Evolutionary conservation across 2,797 vertebrate genomes (phyloP), one percentile per base, ranked within the genome.

Genomic region (Tolypeutes matacus): DNA sequence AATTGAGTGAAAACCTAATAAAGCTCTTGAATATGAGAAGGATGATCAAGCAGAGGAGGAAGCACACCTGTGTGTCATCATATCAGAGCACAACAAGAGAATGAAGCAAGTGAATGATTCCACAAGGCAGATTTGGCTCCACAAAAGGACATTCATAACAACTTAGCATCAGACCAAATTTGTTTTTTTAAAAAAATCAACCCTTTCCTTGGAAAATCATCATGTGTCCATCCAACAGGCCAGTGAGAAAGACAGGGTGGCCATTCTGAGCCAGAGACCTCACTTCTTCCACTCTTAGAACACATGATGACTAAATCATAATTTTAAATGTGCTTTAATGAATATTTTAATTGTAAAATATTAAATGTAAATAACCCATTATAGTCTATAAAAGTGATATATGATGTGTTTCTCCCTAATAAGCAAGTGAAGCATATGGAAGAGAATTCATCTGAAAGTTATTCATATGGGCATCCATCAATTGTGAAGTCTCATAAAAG

Each of bases 401-500:
- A 42, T 21, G 21, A 62, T 21, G 34, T 12, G 17, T 14, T 85
- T n/a, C 58, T 80, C n/a, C 27, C 42, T 82, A 51, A 4, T 17
- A 73, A 82, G 34, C 60, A 84, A 95, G 82, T 56, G 84, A 93
- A 94, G 89, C 5, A 1, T 3, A 77, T 2, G 0, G 13, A 93
- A 81, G 7, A 89, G 89, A 96, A 72, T 72, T 60, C 51, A 84
- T 34, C 17, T 0, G 0, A 0, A 9, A 86, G 11, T 87, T 90
- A 85, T 78, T 60, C 46, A 95, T 27, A 3, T 84, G 87, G 86
- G 69, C 46, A 89, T 20, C 85, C 65, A 70, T 72, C 29, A 95
- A 85, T 78, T 75, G 69, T 76, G 53, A 82, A 72, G 39, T 69
- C 67, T 78, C 62, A 94, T 81, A 49, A 94, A 96, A 94, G 93